These are phyloP conservation scores for Heliocidaris tuberculata DNA, from an alignment of 35 echinoderm and acorn worm genomes.

Conservation along the genomic window DNA sequence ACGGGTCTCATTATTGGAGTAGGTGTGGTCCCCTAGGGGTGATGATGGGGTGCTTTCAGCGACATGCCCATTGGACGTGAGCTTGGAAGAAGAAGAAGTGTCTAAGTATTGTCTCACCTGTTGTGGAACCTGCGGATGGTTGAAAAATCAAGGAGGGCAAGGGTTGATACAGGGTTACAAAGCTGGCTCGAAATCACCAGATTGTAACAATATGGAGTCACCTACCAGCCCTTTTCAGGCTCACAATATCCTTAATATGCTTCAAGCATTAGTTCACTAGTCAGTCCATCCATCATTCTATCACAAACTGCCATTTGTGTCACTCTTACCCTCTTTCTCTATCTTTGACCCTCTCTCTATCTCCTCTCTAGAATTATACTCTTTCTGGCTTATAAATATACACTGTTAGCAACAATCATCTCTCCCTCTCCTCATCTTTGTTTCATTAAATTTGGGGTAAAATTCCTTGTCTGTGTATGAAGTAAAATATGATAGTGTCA, in stretches of 20 bases:
- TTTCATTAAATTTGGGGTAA: no score
- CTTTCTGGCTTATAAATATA: no score
- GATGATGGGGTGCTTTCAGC: constrained; percentile 25
- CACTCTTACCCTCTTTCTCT: background rate
- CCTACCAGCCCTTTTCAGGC: no score
- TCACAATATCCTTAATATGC: background rate
- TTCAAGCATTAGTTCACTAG: background rate
- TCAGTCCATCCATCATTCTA: background rate
- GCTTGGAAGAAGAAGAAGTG: constrained; percentile 15
- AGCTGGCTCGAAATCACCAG: background rate
- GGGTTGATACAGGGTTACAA: constrained; percentile 3
- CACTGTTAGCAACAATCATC: no score
- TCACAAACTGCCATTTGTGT: background rate
- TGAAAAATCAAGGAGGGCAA: constrained; percentile 32
- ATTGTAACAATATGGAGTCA: no score
- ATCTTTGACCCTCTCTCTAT: background rate
- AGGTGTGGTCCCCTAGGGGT: constrained; percentile 6
- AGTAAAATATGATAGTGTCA: no score
- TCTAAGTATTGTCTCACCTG: constrained; percentile 36
- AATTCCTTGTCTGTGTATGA: no score
- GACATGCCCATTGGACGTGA: constrained; percentile 29
- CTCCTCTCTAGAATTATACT: no score
- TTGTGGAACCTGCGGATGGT: constrained; percentile 13
- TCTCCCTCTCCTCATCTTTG: no score
- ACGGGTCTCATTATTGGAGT: background rate